phyloP scores from a whole-genome alignment of 2,888 invertebrate genomes.

The Pandemis cinnamomeana region DNA sequence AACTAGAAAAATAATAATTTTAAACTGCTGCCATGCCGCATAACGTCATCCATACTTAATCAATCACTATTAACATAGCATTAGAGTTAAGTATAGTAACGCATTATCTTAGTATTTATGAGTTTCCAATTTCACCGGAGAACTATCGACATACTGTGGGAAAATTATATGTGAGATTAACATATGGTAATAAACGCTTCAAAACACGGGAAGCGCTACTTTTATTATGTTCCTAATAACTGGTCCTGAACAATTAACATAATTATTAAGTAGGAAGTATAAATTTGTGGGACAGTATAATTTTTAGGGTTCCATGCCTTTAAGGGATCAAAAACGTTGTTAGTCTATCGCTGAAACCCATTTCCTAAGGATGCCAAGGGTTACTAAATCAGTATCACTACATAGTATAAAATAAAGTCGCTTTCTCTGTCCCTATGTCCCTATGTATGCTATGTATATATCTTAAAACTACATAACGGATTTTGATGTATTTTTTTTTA shows the following conservation, averaged over 20 bases:
- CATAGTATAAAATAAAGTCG: too few relatives aligned
- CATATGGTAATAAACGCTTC: constrained; percentile 54
- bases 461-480: too few relatives aligned
- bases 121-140: constrained; percentile 27
- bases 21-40: constrained; percentile 43
- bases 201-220: constrained; percentile 16
- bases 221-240: background rate
- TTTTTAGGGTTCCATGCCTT: too few relatives aligned
- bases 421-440: too few relatives aligned
- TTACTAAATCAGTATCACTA: too few relatives aligned
- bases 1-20: background rate
- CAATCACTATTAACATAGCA: constrained; percentile 64
- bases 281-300: too few relatives aligned
- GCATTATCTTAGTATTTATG: constrained; percentile 40
- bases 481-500: too few relatives aligned
- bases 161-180: constrained; percentile 46
- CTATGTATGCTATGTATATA: too few relatives aligned
- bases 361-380: too few relatives aligned
- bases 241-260: background rate
- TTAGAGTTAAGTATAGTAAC: constrained; percentile 50
- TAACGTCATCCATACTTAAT: constrained; percentile 56
- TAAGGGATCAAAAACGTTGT: too few relatives aligned
- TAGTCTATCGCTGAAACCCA: too few relatives aligned
- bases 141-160: constrained; percentile 26
- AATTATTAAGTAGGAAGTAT: too few relatives aligned